These are phyloP conservation scores for Brachionus koreanus DNA, from an alignment of 1,140 invertebrate genomes.

Conservation along the genomic window DNA sequence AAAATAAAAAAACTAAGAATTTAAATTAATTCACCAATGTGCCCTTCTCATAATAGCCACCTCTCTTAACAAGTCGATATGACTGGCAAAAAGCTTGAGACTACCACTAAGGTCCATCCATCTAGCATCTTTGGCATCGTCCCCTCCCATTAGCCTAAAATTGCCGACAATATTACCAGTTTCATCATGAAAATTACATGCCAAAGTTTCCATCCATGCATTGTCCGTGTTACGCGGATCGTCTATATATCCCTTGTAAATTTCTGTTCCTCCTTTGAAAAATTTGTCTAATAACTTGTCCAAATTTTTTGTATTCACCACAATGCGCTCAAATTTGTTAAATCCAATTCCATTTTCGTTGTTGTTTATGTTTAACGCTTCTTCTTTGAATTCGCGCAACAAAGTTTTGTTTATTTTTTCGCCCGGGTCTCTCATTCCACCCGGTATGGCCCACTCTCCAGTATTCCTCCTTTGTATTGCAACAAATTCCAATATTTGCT, in stretches of 20 bases:
- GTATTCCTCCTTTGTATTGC: constrained; percentile 76
- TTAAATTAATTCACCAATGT: background rate
- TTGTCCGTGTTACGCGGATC: constrained; percentile 61
- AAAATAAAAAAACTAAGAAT: background rate
- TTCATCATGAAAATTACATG: constrained; percentile 44
- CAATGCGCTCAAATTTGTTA: constrained; percentile 34
- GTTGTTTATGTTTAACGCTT: constrained; percentile 67
- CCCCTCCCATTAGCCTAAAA: constrained; percentile 20
- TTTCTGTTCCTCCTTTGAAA: constrained; percentile 35
- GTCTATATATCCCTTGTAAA: constrained; percentile 52
- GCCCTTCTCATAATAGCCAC: background rate
- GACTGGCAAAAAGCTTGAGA: constrained; percentile 35
- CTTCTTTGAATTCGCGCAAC: constrained; percentile 81
- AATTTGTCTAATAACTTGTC: background rate
- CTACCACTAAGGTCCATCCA: constrained; percentile 6
- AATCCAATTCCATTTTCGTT: constrained; percentile 43
- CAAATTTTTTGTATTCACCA: background rate
- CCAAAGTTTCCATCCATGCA: constrained; percentile 57
- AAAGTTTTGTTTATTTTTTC: constrained; percentile 73
- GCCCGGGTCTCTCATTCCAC: constrained; percentile 83
- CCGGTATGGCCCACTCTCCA: constrained; percentile 81
- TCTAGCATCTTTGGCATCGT: constrained; percentile 42
- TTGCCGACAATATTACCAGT: background rate
- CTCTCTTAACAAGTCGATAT: constrained; percentile 15
- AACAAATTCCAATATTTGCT: constrained; percentile 71